A percentile compares a stretch with the other conserved stretches of the same genome.
These are phyloP conservation scores for Hofmannophila pseudospretella DNA, from an alignment of 2,888 invertebrate species.

Conservation along the genomic window DNA sequence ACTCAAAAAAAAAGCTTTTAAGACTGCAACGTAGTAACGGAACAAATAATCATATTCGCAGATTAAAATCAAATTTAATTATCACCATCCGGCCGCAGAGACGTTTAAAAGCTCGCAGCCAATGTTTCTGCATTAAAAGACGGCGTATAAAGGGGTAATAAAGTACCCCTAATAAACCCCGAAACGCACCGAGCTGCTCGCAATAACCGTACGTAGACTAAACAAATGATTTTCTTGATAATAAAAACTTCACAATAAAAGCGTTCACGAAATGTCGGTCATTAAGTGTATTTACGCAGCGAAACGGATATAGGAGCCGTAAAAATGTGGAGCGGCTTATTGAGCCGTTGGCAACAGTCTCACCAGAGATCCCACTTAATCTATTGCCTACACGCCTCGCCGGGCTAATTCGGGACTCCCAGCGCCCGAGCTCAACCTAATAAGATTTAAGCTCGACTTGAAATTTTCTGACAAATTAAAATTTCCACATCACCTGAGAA, in stretches of 20 bases:
- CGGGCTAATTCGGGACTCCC: constrained; percentile 46
- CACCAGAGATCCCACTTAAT: constrained; percentile 50
- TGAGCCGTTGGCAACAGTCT: constrained; percentile 70
- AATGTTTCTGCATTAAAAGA: constrained; percentile 51
- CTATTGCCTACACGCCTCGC: constrained; percentile 48
- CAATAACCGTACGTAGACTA: constrained; percentile 74
- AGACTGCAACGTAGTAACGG: constrained; percentile 44
- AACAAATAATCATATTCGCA: constrained; percentile 54
- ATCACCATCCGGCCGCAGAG: constrained; percentile 48
- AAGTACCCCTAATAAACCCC: constrained; percentile 72
- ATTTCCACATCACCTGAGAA: constrained; percentile 47
- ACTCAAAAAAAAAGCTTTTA: constrained; percentile 38
- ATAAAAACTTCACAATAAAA: constrained; percentile 77
- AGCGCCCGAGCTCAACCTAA: constrained; percentile 27
- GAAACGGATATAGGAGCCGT: constrained; percentile 72
- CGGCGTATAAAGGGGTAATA: constrained; percentile 61
- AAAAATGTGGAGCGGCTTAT: constrained; percentile 71
- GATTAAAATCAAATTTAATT: constrained; percentile 68
- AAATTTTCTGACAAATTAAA: constrained; percentile 51
- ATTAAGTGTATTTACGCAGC: constrained; percentile 75
- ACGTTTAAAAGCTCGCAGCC: constrained; percentile 41
- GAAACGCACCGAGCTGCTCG: constrained; percentile 61
- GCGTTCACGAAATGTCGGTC: constrained; percentile 73
- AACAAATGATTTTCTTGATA: constrained; percentile 75
- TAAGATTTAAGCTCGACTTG: constrained; percentile 34